Base-by-base conservation (phyloP, 2,888 invertebrate species). In the Phalera bucephala region DNA sequence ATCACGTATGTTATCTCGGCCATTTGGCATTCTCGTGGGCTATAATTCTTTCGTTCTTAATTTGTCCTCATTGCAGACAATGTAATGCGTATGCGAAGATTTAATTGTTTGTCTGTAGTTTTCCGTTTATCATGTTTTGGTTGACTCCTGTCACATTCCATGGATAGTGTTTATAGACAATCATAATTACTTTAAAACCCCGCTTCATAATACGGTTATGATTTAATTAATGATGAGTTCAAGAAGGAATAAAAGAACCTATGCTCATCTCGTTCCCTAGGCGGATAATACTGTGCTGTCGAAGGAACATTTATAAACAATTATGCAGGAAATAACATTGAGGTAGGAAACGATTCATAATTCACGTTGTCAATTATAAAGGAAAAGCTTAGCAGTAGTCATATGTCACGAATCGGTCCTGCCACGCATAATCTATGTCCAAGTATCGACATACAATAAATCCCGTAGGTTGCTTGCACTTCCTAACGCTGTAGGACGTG, bases 331-430 rank as follows among this genome's bases (percentile, higher is more conserved):
- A 25, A 25, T 25, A 25, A 7, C 25, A 25, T 25, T 25, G 25
- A 3, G 11, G 8, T 11, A 11, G 7, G 3, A 10, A 42, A 33
- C 33, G 12, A 10, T 9, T 5, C 20, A 43, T 52, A 38, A 38
- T 28, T 52, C 38, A 36, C 12, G 4, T 2, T 11, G 50, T 42
- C 53, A 52, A 36, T 50, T 50, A 52, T 31, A 48, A 45, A 39
- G 43, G 35, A 52, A 48, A 52, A 30, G 32, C 47, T 41, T 32
- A 11, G 22, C 10, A 10, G 22, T 22, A 10, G 10, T 5, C 22
- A 10, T 22, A 22, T 10, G 10, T 22, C 22, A 22, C 1, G 10
- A 4, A 10, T 22, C 21, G 9, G 3, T 22, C 21, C 2, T 22
- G 22, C 5, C 10, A 9, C 0, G 9, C n/a, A 21, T 9, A 21